Percentiles rank a stretch among this genome's conserved stretches.
Evolutionary conservation across 2,113 vertebrate genomes (phyloP).

Genomic region (Isichthys henryi): DNA sequence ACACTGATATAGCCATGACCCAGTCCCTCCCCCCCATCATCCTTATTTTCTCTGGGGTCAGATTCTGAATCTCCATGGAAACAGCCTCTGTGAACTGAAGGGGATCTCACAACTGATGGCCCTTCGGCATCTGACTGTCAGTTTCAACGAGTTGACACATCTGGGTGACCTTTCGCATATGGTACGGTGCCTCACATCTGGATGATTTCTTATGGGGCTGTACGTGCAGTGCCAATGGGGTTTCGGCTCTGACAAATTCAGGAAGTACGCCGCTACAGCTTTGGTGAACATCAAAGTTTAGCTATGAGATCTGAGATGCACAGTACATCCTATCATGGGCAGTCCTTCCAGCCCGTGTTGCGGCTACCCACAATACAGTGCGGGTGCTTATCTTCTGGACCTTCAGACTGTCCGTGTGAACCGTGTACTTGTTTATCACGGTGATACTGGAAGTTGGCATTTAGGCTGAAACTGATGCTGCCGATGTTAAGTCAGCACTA

Average conservation of each 20-base stretch:
- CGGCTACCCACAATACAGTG: neutral
- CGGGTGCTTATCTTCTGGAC: neutral
- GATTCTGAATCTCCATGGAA: conserved; percentile 74
- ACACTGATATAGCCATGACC: neutral
- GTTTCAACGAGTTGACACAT: conserved; percentile 68
- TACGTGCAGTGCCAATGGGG: neutral
- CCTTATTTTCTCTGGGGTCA: conserved; percentile 26
- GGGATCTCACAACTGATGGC: conserved; percentile 60
- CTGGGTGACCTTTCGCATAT: conserved; percentile 70
- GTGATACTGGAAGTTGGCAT: neutral
- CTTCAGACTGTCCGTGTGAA: neutral
- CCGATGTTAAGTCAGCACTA: neutral
- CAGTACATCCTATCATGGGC: neutral
- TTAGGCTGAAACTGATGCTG: neutral
- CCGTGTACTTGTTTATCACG: neutral
- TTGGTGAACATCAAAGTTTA: neutral
- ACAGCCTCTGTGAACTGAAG: conserved; percentile 64
- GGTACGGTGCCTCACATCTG: conserved; percentile 47
- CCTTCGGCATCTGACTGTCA: conserved; percentile 65
- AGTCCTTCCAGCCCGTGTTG: neutral
- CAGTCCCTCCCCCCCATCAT: no score
- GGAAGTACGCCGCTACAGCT: neutral
- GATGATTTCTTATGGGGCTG: neutral
- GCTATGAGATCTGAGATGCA: neutral
- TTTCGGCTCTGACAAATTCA: neutral